Conservation (phyloP, 2,113 vertebrate species). For the Synchiropus splendidus region DNA sequence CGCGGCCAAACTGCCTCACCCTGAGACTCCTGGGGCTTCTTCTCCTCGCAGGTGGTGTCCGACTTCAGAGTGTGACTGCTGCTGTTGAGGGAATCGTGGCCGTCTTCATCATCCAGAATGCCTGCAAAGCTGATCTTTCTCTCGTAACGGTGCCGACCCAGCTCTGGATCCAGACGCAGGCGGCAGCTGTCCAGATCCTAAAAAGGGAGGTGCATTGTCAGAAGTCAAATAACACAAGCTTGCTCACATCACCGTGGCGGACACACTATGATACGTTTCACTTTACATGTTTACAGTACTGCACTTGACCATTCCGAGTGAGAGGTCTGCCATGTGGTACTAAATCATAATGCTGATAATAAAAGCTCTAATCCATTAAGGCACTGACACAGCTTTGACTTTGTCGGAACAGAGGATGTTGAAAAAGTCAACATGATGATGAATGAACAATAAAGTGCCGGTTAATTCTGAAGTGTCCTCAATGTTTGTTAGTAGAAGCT, state of each 20-base stretch:
- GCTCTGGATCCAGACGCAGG: slow-evolving; percentile 86
- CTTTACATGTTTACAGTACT: background rate
- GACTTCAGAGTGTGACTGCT: slow-evolving; percentile 98
- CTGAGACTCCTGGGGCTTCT: slow-evolving; percentile 74
- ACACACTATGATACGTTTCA: too few relatives aligned
- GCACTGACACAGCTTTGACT: too few relatives aligned
- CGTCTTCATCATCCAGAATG: slow-evolving; percentile 93
- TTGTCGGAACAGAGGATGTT: too few relatives aligned
- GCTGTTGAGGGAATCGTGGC: slow-evolving; percentile 93
- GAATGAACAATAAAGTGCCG: too few relatives aligned
- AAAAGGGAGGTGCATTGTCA: background rate
- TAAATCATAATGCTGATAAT: too few relatives aligned
- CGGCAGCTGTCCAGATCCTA: slow-evolving; percentile 93
- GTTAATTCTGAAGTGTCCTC: too few relatives aligned
- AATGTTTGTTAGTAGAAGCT: too few relatives aligned
- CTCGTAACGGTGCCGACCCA: slow-evolving; percentile 93
- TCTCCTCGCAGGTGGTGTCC: slow-evolving; percentile 86
- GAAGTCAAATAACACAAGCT: background rate
- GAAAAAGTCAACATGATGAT: too few relatives aligned
- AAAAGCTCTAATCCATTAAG: too few relatives aligned
- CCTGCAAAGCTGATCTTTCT: slow-evolving; percentile 99
- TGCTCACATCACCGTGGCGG: too few relatives aligned
- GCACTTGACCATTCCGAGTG: too few relatives aligned
- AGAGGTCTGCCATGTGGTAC: too few relatives aligned
- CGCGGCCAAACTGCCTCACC: slow-evolving; percentile 45